phyloP scores from a whole-genome alignment of 2,797 vertebrate genomes.

The Acrossocheilus fasciatus region DNA sequence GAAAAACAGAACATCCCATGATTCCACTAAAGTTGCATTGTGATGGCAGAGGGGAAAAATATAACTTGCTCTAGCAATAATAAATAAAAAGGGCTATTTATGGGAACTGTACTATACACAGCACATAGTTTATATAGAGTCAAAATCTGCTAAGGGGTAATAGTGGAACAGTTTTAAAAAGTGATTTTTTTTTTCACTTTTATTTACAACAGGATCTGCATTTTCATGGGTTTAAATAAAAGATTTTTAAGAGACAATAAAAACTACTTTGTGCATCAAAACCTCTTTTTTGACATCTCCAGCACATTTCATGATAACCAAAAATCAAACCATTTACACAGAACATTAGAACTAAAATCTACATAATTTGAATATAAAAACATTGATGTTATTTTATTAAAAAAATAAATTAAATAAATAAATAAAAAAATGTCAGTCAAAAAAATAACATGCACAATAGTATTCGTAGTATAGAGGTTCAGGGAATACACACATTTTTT shows the following conservation, averaged over 20 bases:
- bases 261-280: not conserved
- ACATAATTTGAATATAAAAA: too few species aligned
- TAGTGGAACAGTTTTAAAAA: too few species aligned
- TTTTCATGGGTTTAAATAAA: not conserved
- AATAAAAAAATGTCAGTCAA: too few species aligned
- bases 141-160: not conserved
- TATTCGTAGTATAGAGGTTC: too few species aligned
- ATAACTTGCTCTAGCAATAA: not conserved
- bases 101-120: not conserved
- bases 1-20: conserved; percentile 32
- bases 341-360: too few species aligned
- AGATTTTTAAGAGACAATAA: not conserved
- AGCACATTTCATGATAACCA: too few species aligned
- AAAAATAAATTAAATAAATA: too few species aligned
- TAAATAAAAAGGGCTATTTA: not conserved
- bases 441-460: too few species aligned
- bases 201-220: not conserved
- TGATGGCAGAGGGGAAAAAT: not conserved
- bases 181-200: not conserved
- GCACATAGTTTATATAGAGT: not conserved
- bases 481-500: too few species aligned
- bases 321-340: too few species aligned
- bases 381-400: too few species aligned
- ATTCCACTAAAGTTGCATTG: not conserved
- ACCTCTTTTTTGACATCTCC: too few species aligned